Evolutionary conservation across 2,888 invertebrate species (phyloP), one percentile per base, ranked within the genome.

Genomic region (Geotrupes spiniger): DNA sequence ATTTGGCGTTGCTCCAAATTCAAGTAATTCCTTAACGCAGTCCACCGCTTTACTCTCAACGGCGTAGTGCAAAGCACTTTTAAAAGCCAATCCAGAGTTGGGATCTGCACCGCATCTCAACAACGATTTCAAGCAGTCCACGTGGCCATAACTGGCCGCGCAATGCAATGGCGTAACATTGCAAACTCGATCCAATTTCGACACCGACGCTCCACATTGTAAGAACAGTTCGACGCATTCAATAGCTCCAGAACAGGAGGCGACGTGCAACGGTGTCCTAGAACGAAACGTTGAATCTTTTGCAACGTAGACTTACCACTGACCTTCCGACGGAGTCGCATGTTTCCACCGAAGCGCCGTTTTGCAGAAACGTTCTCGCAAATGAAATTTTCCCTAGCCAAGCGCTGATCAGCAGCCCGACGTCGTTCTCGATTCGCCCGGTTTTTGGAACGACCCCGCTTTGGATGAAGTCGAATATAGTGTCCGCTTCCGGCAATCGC

Each of bases 61-160:
- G 1, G 93, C 93, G 67, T 87, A 90, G 68, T 92, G 90, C 52
- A 94, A 72, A 0, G 93, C 87, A 26, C 89, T 89, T 54, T 82
- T 81, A 6, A 3, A 21, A 3, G 21, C 21, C 44, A 81, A 80
- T 43, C 52, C 76, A 70, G 84, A 58, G 31, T 79, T 73, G 6
- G 73, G 64, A 54, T 83, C 74, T 16, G 90, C 91, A 40, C 86
- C 85, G 17, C 79, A 75, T 11, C 80, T 76, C 15, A 93, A 56
- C 26, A 95, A 75, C 49, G 85, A 76, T 52, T 79, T 74, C 0
- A 89, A 78, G 14, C 88, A 82, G 25, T 86, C 84, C 0, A 76
- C 48, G 67, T 94, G 89, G 1, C 89, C 89, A 73, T 93, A 94
- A 31, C 86, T 86, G 0, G 86, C 83, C 10, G 94, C 91, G 68